A percentile compares a stretch with the other conserved stretches of the same genome.
Conservation (phyloP, 2,888 invertebrate species). For the Spisula solida region DNA sequence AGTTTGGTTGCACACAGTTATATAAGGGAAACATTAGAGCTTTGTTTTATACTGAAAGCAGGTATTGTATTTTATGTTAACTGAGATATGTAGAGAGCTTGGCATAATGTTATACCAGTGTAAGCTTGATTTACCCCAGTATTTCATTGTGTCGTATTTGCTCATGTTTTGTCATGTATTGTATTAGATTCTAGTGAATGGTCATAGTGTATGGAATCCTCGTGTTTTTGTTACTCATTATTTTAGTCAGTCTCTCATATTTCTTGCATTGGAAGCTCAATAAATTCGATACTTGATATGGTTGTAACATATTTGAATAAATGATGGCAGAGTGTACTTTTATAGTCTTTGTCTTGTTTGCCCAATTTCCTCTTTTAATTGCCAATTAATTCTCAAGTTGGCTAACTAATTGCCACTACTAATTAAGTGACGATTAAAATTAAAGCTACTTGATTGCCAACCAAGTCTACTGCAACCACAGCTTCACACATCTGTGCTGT, state of each 20-base stretch:
- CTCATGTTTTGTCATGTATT: not conserved
- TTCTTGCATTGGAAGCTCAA: slow-evolving; percentile 27
- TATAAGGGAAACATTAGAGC: not conserved
- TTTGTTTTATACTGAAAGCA: not conserved
- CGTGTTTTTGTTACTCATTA: slow-evolving; percentile 44
- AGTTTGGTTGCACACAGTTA: too few relatives aligned
- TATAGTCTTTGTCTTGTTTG: not conserved
- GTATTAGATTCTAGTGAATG: slow-evolving; percentile 10
- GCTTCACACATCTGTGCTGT: too few relatives aligned
- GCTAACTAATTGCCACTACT: too few relatives aligned
- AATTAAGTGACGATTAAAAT: too few relatives aligned
- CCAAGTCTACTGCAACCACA: too few relatives aligned
- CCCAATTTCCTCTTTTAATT: not conserved
- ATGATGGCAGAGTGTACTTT: slow-evolving; percentile 51
- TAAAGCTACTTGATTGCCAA: too few relatives aligned
- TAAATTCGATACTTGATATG: slow-evolving; percentile 41
- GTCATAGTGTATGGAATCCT: slow-evolving; percentile 40
- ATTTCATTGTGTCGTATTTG: slow-evolving; percentile 15
- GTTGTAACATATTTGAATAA: slow-evolving; percentile 58
- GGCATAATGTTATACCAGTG: not conserved
- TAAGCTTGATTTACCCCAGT: slow-evolving; percentile 1
- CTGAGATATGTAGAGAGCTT: not conserved
- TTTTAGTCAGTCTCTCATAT: slow-evolving; percentile 48
- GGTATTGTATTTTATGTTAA: not conserved
- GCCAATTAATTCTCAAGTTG: not conserved